Evolutionary conservation across 2,888 invertebrate species (phyloP).

Genomic region (Eilema caniola): DNA sequence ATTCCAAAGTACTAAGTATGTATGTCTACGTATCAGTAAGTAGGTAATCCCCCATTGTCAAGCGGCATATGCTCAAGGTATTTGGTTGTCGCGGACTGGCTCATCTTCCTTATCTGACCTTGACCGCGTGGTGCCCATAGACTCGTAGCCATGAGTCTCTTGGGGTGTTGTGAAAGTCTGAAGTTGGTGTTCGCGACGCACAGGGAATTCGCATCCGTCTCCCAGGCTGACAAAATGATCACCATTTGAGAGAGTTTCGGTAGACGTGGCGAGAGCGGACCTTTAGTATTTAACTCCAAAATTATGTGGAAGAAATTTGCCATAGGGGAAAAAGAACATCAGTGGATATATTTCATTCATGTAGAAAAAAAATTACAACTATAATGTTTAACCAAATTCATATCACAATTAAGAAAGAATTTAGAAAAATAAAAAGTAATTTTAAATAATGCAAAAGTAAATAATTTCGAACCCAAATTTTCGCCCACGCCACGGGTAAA

Average conservation of each 20-base stretch:
- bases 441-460: neutral
- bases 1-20: slow-evolving; percentile 15
- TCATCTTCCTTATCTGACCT: slow-evolving; percentile 89
- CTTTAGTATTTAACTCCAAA: slow-evolving; percentile 16
- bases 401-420: neutral
- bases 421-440: neutral
- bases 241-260: slow-evolving; percentile 50
- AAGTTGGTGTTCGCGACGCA: slow-evolving; percentile 89
- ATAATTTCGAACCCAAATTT: slow-evolving; percentile 23
- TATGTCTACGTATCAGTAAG: slow-evolving; percentile 19
- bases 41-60: slow-evolving; percentile 14
- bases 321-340: neutral
- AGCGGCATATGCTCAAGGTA: slow-evolving; percentile 73
- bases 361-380: neutral
- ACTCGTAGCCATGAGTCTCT: slow-evolving; percentile 90
- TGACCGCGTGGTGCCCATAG: slow-evolving; percentile 95
- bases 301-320: neutral
- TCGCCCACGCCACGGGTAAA: slow-evolving; percentile 42
- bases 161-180: slow-evolving; percentile 79
- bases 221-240: slow-evolving; percentile 91
- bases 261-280: slow-evolving; percentile 51
- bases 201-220: slow-evolving; percentile 95
- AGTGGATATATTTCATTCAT: neutral
- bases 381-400: neutral
- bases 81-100: slow-evolving; percentile 65